Base-by-base conservation (phyloP, 2,797 vertebrate genomes). In the Propithecus perrieri region DNA sequence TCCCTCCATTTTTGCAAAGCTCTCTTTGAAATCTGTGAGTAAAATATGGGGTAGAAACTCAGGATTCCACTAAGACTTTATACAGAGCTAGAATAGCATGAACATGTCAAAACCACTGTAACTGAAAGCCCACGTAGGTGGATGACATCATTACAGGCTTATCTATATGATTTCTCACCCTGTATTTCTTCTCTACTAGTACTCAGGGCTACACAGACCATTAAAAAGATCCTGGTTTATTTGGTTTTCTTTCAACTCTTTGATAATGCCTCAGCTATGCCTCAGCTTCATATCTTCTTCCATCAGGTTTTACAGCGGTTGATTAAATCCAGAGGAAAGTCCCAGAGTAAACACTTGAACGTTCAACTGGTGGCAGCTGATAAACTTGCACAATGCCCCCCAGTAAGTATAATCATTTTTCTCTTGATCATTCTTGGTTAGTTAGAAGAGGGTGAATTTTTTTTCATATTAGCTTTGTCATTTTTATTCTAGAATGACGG, bases 331-430 rank as follows among this genome's bases (percentile, higher is more conserved):
- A 99, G 99, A 98, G 99, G 99, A 88, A 99, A 99, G 95, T 99
- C 99, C 85, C 99, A 99, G 97, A 99, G 99, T 98, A 99, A 99
- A 98, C 99, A 99, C 98, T 98, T 99, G 98, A 99, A 99, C 13
- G 99, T 99, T 94, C 99, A 99, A 98, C 98, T 99, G 97, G 99
- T 99, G 97, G 99, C 99, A 88, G 99, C 99, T 13, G 99, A 99
- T 97, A 99, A 99, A 98, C 99, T 99, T 33, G 99, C 99, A 72
- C 99, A 99, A 85, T 99, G 99, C 97, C 99, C 99, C 15, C 99
- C 99, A 50, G 99, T 99, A 98, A 99, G 99, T 99, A 97, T 89
- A 84, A 38, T 80, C 63, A 67, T 53, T 50, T 88, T 94, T 53
- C 24, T 87, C 33, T 85, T 96, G 28, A 74, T 95, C 14, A 35